phyloP scores from a whole-genome alignment of 2,797 vertebrate genomes.

The Arctocebus calabarensis region DNA sequence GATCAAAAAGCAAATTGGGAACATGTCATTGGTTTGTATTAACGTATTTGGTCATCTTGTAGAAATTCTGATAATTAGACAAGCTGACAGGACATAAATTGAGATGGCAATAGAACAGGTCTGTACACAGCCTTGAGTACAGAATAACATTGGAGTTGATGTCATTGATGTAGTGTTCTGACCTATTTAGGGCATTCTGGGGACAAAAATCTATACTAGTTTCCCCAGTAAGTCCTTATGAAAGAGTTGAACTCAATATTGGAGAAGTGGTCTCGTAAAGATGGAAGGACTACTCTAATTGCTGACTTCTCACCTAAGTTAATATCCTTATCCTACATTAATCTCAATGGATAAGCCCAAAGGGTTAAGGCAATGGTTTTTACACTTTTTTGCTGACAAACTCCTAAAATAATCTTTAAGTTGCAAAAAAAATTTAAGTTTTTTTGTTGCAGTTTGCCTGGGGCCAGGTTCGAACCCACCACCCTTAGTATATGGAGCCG shows the following conservation, averaged over 20 bases:
- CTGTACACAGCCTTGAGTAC: background rate
- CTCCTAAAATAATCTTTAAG: conserved; percentile 23
- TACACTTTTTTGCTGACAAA: background rate
- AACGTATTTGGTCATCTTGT: conserved; percentile 24
- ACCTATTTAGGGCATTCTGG: background rate
- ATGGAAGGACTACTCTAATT: background rate
- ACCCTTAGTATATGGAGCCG: no score
- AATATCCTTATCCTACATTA: background rate
- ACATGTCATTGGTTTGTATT: conserved; percentile 43
- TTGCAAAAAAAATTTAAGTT: conserved; percentile 34
- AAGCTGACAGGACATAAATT: background rate
- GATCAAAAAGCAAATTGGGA: conserved; percentile 15
- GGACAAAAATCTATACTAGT: background rate
- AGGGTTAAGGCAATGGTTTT: background rate
- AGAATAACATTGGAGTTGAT: conserved; percentile 7
- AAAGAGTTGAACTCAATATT: background rate
- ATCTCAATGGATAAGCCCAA: background rate
- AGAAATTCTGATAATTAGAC: background rate
- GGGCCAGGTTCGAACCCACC: no score
- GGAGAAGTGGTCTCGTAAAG: conserved; percentile 12
- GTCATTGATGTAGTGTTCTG: conserved; percentile 11
- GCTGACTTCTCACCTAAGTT: background rate
- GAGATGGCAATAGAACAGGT: background rate
- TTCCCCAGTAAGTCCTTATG: background rate
- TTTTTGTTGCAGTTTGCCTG: no score